Evolutionary conservation across 2,113 vertebrate species (phyloP).

Genomic region (Ivindomyrus marchei): DNA sequence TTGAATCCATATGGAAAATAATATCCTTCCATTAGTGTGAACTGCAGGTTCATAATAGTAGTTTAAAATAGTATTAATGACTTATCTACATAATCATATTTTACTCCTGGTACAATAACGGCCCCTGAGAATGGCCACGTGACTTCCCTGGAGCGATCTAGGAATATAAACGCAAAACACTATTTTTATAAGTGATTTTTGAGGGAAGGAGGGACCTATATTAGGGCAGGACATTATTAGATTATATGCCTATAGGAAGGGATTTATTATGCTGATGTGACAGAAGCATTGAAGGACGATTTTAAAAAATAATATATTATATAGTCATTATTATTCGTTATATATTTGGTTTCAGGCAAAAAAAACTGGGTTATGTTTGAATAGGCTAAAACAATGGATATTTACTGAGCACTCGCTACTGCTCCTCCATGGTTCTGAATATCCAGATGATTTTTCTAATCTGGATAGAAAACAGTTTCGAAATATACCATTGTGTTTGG

Average conservation of each 20-base stretch:
- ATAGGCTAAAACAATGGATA: neutral
- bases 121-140: neutral
- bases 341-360: neutral
- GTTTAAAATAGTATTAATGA: neutral
- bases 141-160: neutral
- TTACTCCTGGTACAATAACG: neutral
- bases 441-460: slow-evolving; percentile 10
- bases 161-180: neutral
- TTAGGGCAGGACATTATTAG: neutral
- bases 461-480: slow-evolving; percentile 18
- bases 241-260: neutral
- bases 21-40: neutral
- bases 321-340: neutral
- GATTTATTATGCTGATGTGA: neutral
- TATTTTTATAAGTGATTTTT: neutral
- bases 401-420: neutral
- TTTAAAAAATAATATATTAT: neutral
- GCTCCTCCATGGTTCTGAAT: neutral
- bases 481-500: slow-evolving; percentile 46
- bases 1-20: neutral
- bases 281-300: neutral
- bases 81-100: neutral
- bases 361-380: neutral
- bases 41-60: neutral
- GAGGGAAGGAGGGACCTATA: neutral